phyloP scores from a whole-genome alignment of 2,888 invertebrate genomes.

The Rugalucina vietnamica region DNA sequence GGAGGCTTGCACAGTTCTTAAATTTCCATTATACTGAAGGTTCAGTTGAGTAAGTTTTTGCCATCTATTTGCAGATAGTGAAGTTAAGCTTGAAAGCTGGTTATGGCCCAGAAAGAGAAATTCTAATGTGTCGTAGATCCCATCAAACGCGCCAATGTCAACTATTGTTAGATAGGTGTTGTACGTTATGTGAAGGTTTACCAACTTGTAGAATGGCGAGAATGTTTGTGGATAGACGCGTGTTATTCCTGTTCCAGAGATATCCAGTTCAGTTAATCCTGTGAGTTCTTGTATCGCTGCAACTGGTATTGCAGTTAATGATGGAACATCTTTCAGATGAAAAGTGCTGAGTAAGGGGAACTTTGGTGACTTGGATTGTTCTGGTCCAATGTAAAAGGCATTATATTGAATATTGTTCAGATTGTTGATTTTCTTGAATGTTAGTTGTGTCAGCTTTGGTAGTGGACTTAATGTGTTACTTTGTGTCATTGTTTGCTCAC shows the following conservation, averaged over 20 bases:
- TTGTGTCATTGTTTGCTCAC: constrained; percentile 11
- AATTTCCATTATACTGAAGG: constrained; percentile 61
- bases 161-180: constrained; percentile 30
- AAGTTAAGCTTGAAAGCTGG: constrained; percentile 3
- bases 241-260: constrained; percentile 35
- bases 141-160: constrained; percentile 37
- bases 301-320: constrained; percentile 35
- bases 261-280: constrained; percentile 19
- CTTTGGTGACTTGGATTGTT: not conserved
- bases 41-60: constrained; percentile 61
- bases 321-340: constrained; percentile 9
- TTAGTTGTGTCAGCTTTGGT: constrained; percentile 52
- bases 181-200: constrained; percentile 26
- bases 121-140: constrained; percentile 40
- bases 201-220: constrained; percentile 27
- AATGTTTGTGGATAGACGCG: constrained; percentile 31
- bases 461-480: constrained; percentile 48
- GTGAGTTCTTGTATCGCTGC: constrained; percentile 27
- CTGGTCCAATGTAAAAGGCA: not conserved
- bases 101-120: constrained; percentile 36
- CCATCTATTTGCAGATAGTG: constrained; percentile 50
- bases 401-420: constrained; percentile 21
- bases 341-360: constrained; percentile 26
- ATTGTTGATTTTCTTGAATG: constrained; percentile 47
- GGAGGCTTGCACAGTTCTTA: constrained; percentile 60